phyloP scores from a whole-genome alignment of 2,888 invertebrate genomes.

The Steinernema scapterisci region DNA sequence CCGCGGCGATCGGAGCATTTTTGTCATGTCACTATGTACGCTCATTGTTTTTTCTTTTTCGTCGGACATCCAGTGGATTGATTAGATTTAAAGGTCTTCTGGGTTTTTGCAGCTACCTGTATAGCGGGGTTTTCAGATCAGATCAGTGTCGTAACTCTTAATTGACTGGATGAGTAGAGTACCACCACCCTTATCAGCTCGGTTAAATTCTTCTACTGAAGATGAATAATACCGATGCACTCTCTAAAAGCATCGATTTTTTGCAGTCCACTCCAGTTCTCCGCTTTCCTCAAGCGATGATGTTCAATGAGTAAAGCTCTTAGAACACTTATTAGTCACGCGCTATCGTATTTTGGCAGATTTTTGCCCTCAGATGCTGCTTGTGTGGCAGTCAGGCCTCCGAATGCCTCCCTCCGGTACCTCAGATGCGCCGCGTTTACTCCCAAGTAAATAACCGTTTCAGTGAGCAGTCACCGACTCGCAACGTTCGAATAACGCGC shows the following conservation, averaged over 20 bases:
- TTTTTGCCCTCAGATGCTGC: background rate
- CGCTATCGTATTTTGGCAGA: background rate
- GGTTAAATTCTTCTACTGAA: constrained; percentile 1
- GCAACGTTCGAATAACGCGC: background rate
- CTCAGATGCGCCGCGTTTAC: too few species aligned
- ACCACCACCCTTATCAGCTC: constrained; percentile 3
- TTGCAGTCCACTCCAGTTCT: background rate
- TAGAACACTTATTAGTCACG: background rate
- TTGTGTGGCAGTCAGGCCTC: too few species aligned
- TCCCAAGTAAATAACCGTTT: too few species aligned
- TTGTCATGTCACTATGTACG: background rate
- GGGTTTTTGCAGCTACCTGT: too few species aligned
- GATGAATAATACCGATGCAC: constrained; percentile 14
- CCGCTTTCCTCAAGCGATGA: background rate
- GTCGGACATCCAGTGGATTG: too few species aligned
- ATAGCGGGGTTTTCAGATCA: background rate
- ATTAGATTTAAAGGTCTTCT: background rate
- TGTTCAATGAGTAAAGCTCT: background rate
- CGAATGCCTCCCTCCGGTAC: too few species aligned
- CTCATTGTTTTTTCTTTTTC: background rate
- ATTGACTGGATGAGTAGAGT: constrained; percentile 4
- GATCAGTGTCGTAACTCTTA: background rate
- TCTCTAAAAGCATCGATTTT: constrained; percentile 14
- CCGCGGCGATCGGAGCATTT: background rate
- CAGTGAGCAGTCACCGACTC: too few species aligned